Conservation (phyloP, 2,888 invertebrate species). For the Aphrophora alni region DNA sequence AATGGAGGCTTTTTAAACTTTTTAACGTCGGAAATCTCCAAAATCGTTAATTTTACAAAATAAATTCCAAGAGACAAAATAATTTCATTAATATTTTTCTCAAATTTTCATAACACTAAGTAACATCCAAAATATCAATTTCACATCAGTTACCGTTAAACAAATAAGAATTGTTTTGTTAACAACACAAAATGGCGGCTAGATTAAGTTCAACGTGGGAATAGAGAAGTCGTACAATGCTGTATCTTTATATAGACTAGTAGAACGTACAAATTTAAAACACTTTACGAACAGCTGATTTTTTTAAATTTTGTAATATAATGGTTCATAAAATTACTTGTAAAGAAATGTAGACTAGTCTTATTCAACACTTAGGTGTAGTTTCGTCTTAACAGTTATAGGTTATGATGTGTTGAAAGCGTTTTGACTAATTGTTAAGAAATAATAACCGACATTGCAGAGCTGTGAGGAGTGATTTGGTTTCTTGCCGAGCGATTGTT, state of each 20-base stretch:
- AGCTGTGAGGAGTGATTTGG: no score
- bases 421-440: neutral
- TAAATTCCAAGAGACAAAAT: no score
- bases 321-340: constrained; percentile 23
- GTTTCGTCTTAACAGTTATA: neutral
- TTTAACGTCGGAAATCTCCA: no score
- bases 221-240: constrained; percentile 14
- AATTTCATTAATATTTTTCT: no score
- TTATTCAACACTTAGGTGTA: neutral
- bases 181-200: no score
- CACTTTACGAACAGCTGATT: constrained; percentile 27
- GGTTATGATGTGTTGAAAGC: neutral
- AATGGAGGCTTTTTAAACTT: no score
- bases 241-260: neutral
- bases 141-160: no score
- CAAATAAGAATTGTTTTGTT: no score
- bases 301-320: constrained; percentile 32
- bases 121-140: no score
- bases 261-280: neutral
- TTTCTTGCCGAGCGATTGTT: no score
- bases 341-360: neutral
- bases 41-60: no score
- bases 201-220: neutral
- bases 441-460: neutral
- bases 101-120: no score